Percentiles rank a stretch among this genome's conserved stretches.
Evolutionary conservation across 1,140 invertebrate species (phyloP).

Genomic region (Zaprionus kolodkinae): DNA sequence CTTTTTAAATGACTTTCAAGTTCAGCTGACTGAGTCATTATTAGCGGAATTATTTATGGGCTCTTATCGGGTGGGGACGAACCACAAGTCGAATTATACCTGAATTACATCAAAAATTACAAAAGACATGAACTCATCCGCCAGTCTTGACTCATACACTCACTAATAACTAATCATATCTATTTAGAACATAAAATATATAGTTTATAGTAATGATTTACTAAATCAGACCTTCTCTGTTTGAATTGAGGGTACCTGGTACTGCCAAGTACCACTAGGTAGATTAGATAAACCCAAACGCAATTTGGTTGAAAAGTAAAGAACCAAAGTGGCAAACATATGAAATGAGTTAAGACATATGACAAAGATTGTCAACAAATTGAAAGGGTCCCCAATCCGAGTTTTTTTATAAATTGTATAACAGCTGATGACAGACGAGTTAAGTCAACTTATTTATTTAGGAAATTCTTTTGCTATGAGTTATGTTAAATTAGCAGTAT

Average conservation of each 20-base stretch:
- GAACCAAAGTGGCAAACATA: constrained; percentile 1
- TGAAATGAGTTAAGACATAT: not conserved
- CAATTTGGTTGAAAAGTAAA: constrained; percentile 11
- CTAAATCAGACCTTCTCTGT: constrained; percentile 19
- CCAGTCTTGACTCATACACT: constrained; percentile 3
- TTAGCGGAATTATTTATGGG: constrained; percentile 3
- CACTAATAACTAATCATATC: constrained; percentile 41
- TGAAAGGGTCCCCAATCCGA: too few relatives aligned
- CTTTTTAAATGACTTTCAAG: constrained; percentile 33
- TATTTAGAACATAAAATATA: constrained; percentile 47
- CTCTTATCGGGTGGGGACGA: constrained; percentile 15
- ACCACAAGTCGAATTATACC: constrained; percentile 27
- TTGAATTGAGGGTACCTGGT: not conserved
- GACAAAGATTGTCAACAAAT: not conserved
- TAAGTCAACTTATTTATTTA: too few relatives aligned
- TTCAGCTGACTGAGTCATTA: constrained; percentile 40
- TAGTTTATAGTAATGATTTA: constrained; percentile 25
- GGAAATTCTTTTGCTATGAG: too few relatives aligned
- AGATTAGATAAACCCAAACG: constrained; percentile 41
- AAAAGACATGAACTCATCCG: constrained; percentile 44
- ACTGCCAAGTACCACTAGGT: not conserved
- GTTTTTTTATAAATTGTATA: not conserved
- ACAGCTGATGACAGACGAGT: too few relatives aligned
- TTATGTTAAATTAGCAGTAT: not conserved
- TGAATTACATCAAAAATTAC: constrained; percentile 36